Evolutionary conservation across 2,113 vertebrate genomes (phyloP), one percentile per base, ranked within the genome.

Genomic region (Ophiodon elongatus): DNA sequence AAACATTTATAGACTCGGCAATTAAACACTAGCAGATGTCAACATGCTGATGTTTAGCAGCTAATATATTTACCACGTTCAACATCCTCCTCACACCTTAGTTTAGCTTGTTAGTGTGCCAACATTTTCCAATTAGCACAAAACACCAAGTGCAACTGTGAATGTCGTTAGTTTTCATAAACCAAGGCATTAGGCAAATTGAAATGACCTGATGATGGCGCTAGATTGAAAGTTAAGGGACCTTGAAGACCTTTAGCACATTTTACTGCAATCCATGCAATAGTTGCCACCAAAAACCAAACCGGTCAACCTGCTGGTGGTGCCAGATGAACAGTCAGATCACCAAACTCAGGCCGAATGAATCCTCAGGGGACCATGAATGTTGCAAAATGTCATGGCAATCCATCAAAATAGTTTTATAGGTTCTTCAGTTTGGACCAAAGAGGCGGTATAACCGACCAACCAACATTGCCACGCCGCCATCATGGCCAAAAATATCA

Each of bases 1-100:
- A 72, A 74, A 72, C 35, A 37, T 13, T 11, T 74, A 56, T 47
- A 19, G 23, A 43, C 47, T 35, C 39, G 25, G 56, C 62, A 50
- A 56, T 79, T 45, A 17, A 35, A 66, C 9, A 63, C 6, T 11
- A 45, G 52, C 10, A n/a, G 23, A 27, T 67, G 41, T 4, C 7
- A 67, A 29, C 39, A 45, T 52, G 45, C 31, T 25, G 68, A 35
- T 45, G 15, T 29, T 67, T 4, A 29, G 14, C n/a, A 19, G 9
- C 17, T 31, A 6, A 68, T 67, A 41, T 41, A 29, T 25, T 6
- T 56, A 25, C 2, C 23, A 39, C 25, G 33, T 56, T 50, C 17
- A 41, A 14, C 13, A 41, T 27, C 8, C 13, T 29, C 57, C 25
- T 27, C 56, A 15, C 15, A 29, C 56, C 39, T 52, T 52, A 23